These are phyloP conservation scores for Leptinotarsa lineolata DNA, from an alignment of 1,140 invertebrate genomes.

Conservation along the genomic window DNA sequence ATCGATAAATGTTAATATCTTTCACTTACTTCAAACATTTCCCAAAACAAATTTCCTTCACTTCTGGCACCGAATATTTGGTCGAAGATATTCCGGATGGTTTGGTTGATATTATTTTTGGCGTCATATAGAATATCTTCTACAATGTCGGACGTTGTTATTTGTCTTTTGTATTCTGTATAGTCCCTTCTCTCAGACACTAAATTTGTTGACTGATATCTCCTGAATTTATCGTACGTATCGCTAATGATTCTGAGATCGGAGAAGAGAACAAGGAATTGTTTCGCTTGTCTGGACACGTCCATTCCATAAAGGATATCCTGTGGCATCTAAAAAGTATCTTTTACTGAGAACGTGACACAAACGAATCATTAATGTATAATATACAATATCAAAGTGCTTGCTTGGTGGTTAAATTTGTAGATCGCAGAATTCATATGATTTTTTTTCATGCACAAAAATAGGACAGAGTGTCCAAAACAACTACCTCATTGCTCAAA, in stretches of 20 bases:
- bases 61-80: constrained; percentile 8
- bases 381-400: too few species aligned
- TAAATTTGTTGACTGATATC: constrained; percentile 60
- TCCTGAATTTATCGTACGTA: constrained; percentile 63
- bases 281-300: constrained; percentile 23
- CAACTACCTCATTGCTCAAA: too few species aligned
- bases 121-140: constrained; percentile 65
- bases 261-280: constrained; percentile 51
- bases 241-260: constrained; percentile 62
- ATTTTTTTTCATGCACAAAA: too few species aligned
- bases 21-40: constrained; percentile 21
- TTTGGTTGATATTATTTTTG: constrained; percentile 37
- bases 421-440: too few species aligned
- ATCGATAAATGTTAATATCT: not conserved
- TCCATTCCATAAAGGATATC: constrained; percentile 52
- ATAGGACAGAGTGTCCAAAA: too few species aligned
- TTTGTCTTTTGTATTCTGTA: constrained; percentile 55
- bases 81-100: constrained; percentile 14
- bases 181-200: constrained; percentile 45
- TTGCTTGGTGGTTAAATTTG: too few species aligned
- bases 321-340: constrained; percentile 36
- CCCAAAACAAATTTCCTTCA: constrained; percentile 4
- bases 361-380: too few species aligned
- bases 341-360: too few species aligned
- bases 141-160: constrained; percentile 64